Evolutionary conservation across 2,888 invertebrate species (phyloP).

Genomic region (Diadegma fenestrale): DNA sequence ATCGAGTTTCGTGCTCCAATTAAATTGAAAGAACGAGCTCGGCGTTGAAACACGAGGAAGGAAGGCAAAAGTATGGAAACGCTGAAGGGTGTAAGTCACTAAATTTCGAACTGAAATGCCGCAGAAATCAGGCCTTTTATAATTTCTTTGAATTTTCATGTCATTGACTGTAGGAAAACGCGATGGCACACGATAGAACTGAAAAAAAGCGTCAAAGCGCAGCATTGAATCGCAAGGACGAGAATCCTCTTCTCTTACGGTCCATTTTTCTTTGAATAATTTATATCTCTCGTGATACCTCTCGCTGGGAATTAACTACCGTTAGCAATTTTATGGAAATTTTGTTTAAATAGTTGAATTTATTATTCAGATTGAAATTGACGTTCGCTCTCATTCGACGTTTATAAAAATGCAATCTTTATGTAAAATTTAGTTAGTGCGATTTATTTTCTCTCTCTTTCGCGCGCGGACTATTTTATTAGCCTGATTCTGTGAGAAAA

Average conservation of each 20-base stretch:
- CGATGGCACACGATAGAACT: background rate
- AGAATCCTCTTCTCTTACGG: conserved; percentile 38
- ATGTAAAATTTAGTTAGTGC: conserved; percentile 4
- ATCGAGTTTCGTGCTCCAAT: conserved; percentile 34
- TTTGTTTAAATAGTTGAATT: conserved; percentile 57
- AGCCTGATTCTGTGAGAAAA: background rate
- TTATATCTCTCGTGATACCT: conserved; percentile 52
- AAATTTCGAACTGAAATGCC: background rate
- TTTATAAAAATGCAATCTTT: background rate
- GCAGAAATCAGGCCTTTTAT: background rate
- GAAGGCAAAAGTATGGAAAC: background rate
- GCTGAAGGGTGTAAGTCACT: background rate
- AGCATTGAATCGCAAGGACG: conserved; percentile 66
- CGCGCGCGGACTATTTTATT: background rate
- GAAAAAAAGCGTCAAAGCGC: conserved; percentile 66
- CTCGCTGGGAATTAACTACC: conserved; percentile 52
- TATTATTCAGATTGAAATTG: conserved; percentile 61
- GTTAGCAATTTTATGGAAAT: conserved; percentile 29
- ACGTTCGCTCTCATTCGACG: conserved; percentile 15
- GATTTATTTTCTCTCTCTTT: background rate
- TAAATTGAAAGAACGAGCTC: conserved; percentile 2
- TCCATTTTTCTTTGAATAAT: conserved; percentile 61
- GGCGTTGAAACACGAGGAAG: background rate
- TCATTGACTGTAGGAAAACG: conserved; percentile 37
- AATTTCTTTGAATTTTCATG: background rate